phyloP scores from a whole-genome alignment of 2,797 vertebrate species.

The Sebastes glaucus region DNA sequence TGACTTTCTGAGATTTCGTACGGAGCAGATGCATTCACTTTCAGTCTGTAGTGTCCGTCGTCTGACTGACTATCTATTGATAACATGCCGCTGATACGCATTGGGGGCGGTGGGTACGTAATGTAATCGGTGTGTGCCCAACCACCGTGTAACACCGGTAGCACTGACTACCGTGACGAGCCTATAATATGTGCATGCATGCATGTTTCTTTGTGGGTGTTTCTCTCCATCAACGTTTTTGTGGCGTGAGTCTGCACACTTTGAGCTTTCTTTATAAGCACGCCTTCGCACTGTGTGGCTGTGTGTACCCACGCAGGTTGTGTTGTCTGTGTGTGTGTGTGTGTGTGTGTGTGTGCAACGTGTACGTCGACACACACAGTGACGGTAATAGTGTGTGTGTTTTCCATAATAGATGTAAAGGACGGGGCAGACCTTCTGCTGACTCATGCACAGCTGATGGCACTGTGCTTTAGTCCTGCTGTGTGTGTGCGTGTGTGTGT shows the following conservation, averaged over 20 bases:
- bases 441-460: constrained; percentile 2
- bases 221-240: background rate
- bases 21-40: no score
- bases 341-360: background rate
- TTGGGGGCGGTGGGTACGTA: no score
- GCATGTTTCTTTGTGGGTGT: background rate
- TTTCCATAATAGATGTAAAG: background rate
- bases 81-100: no score
- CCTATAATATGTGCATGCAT: no score
- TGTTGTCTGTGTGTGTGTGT: background rate
- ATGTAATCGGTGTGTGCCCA: no score
- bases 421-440: background rate
- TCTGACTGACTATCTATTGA: no score
- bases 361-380: background rate
- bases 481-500: background rate
- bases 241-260: background rate
- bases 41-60: no score
- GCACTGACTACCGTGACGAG: no score
- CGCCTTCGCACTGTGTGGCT: background rate
- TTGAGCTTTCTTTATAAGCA: background rate
- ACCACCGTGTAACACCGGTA: no score
- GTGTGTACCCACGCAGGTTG: background rate
- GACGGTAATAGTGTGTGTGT: background rate
- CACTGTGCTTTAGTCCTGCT: background rate
- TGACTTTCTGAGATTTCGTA: no score